Conservation (phyloP, 1,140 invertebrate genomes). For the Trypoxylus dichotomus region DNA sequence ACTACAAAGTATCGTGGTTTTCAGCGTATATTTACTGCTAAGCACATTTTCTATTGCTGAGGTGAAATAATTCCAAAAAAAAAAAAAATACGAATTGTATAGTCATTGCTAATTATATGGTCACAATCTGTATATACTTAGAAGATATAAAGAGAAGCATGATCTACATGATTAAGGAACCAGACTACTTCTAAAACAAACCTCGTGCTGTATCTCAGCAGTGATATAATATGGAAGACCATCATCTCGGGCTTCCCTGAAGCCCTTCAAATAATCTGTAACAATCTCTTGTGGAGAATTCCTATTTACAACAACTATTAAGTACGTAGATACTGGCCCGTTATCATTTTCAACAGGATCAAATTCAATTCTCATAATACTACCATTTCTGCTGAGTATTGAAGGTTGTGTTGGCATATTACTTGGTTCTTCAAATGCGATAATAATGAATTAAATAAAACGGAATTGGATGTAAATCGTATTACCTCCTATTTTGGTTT, state of each 20-base stretch:
- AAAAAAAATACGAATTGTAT: too few relatives aligned
- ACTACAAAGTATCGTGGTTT: too few relatives aligned
- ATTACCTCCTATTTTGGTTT: constrained; percentile 46
- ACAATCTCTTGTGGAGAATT: constrained; percentile 62
- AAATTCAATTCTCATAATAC: constrained; percentile 64
- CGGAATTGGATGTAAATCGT: background rate
- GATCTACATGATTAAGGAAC: constrained; percentile 5
- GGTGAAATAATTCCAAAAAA: too few relatives aligned
- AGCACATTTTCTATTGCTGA: too few relatives aligned
- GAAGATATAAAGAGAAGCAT: too few relatives aligned
- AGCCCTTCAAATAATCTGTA: constrained; percentile 60
- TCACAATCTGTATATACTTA: background rate
- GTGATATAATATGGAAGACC: constrained; percentile 78
- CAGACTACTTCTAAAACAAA: constrained; percentile 36
- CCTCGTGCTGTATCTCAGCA: constrained; percentile 67
- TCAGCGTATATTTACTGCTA: too few relatives aligned
- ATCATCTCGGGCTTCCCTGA: constrained; percentile 60
- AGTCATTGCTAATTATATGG: background rate
- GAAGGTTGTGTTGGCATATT: constrained; percentile 63
- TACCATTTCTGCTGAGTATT: constrained; percentile 60
- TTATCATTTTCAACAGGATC: constrained; percentile 67
- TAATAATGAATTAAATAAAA: too few relatives aligned
- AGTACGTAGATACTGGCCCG: constrained; percentile 72
- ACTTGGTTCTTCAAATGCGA: constrained; percentile 55
- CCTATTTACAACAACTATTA: constrained; percentile 71